phyloP scores from a whole-genome alignment of 2,113 vertebrate species.

The Syrrhaptes paradoxus region DNA sequence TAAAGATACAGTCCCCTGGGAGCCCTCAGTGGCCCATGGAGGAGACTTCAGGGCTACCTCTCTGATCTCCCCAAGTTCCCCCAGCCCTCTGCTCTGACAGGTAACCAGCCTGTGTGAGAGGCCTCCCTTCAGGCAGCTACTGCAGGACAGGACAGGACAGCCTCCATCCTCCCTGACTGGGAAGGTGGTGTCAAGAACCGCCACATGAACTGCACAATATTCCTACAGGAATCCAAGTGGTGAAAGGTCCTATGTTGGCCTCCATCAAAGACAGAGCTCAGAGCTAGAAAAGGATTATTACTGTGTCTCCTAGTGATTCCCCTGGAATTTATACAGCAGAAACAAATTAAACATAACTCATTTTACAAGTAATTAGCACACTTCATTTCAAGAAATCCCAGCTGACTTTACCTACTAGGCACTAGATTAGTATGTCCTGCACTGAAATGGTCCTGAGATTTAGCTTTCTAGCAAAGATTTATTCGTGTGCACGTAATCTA shows the following conservation, averaged over 20 bases:
- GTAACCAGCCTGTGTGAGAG: background rate
- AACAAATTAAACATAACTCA: slow-evolving; percentile 20
- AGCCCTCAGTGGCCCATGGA: background rate
- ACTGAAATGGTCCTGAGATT: background rate
- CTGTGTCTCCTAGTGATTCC: slow-evolving; percentile 6
- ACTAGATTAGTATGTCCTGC: slow-evolving; percentile 18
- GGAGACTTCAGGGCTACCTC: background rate
- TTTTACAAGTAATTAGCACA: slow-evolving; percentile 59
- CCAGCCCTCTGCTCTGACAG: background rate
- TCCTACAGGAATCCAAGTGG: background rate
- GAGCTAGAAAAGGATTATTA: background rate
- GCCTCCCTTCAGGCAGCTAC: background rate
- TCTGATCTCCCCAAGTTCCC: too few species aligned
- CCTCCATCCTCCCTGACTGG: background rate
- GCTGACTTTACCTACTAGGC: slow-evolving; percentile 34
- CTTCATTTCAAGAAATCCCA: slow-evolving; percentile 58
- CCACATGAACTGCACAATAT: background rate
- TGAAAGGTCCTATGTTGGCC: background rate
- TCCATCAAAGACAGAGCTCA: background rate
- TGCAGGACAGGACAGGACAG: background rate
- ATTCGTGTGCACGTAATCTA: background rate
- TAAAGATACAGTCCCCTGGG: background rate
- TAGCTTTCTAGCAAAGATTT: slow-evolving; percentile 51
- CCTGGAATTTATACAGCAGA: slow-evolving; percentile 41
- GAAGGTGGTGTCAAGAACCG: background rate